These are phyloP conservation scores for Coenonympha arcania DNA, from an alignment of 2,888 invertebrate genomes.

Conservation along the genomic window DNA sequence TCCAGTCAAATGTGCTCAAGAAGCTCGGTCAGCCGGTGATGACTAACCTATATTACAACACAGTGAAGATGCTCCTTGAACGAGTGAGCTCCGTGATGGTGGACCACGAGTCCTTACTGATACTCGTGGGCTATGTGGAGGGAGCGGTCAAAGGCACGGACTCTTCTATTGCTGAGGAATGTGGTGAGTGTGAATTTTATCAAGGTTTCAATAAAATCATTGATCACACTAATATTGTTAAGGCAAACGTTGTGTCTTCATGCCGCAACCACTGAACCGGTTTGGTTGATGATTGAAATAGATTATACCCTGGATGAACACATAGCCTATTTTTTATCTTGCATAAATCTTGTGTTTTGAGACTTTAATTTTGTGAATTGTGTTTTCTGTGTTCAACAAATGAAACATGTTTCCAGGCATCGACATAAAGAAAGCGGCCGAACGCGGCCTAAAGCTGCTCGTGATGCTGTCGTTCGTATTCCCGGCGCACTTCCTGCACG, in stretches of 20 bases:
- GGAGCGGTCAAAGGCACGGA: slow-evolving; percentile 78
- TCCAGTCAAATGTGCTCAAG: slow-evolving; percentile 85
- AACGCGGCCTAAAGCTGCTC: slow-evolving; percentile 89
- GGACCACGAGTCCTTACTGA: slow-evolving; percentile 88
- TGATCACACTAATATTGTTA: too few species aligned
- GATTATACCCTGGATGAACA: too few species aligned
- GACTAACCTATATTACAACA: slow-evolving; percentile 96
- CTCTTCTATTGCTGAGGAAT: slow-evolving; percentile 56
- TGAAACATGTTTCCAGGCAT: slow-evolving; percentile 81
- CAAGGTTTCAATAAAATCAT: too few species aligned
- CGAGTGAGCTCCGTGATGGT: slow-evolving; percentile 97
- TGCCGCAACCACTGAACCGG: too few species aligned
- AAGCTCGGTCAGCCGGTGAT: slow-evolving; percentile 95
- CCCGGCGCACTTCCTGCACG: slow-evolving; percentile 92
- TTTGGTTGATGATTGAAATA: too few species aligned
- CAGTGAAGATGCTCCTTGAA: slow-evolving; percentile 95
- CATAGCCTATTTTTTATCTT: too few species aligned
- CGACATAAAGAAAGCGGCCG: slow-evolving; percentile 85
- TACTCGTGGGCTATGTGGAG: slow-evolving; percentile 77
- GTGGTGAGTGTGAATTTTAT: too few species aligned
- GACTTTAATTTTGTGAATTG: too few species aligned
- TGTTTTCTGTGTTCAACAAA: too few species aligned
- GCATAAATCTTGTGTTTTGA: too few species aligned
- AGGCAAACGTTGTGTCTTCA: too few species aligned
- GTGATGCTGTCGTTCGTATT: slow-evolving; percentile 93